Base-by-base conservation (phyloP, 2,888 invertebrate species). In the Hypena proboscidalis region DNA sequence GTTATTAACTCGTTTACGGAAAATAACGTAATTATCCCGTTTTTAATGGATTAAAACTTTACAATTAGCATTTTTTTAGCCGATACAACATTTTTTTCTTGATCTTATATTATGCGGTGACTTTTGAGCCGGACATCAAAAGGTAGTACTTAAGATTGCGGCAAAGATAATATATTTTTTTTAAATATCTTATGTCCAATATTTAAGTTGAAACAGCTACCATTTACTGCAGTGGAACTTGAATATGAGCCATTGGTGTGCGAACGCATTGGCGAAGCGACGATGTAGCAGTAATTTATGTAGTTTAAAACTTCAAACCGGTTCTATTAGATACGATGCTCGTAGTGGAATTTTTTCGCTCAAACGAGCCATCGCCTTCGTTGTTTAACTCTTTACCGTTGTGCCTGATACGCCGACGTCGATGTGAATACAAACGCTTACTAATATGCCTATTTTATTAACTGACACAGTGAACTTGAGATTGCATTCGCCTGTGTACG, bases 261-360 rank as follows among this genome's bases (percentile, higher is more conserved):
- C 53, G 51, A 64, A 54, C 46, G 38, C 32, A 58, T 55, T 49
- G 46, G 47, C 45, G 45, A 63, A 43, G 50, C 44, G 42, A 14
- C 52, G 43, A 35, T 43, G 47, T 46, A 51, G 38, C 46, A 46
- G 48, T 50, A 53, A 46, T 61, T 40, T 50, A 61, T 52, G 51
- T 55, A 71, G 75, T 77, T 74, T 69, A 67, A 76, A 73, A 72
- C 61, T 70, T 48, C 35, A 67, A 85, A 85, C 87, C 79, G 83
- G 87, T 86, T 82, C 48, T 49, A 48, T 74, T 76, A 80, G 79
- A 77, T 63, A 59, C 62, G 70, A 77, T 75, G 72, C 70, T 70
- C 64, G 73, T 72, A 71, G 79, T 85, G 85, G 86, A 86, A 83
- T 83, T 79, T 85, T 87, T 84, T 77, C 69, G 67, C 62, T 63